These are phyloP conservation scores for Euura lappo DNA, from an alignment of 1,140 invertebrate species.

Conservation along the genomic window DNA sequence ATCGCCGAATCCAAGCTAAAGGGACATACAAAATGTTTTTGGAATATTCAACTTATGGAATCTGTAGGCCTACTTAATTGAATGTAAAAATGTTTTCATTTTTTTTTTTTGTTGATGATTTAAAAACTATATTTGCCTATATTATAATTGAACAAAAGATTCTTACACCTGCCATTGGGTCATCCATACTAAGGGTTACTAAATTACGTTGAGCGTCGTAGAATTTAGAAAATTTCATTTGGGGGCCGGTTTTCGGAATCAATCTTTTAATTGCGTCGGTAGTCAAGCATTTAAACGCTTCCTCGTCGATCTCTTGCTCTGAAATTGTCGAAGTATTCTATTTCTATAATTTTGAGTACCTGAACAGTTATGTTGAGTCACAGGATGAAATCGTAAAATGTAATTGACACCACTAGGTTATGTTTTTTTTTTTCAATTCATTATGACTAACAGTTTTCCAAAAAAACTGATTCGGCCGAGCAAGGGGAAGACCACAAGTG, in stretches of 20 bases:
- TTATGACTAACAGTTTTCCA: neutral
- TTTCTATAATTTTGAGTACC: neutral
- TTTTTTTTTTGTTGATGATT: neutral
- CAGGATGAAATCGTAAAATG: neutral
- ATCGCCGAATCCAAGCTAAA: too few species aligned
- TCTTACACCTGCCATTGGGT: neutral
- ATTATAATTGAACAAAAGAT: conserved; percentile 1
- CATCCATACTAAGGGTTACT: neutral
- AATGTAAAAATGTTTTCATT: neutral
- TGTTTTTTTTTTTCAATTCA: neutral
- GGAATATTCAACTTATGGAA: too few species aligned
- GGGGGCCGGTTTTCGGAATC: neutral
- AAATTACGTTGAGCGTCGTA: conserved; percentile 1
- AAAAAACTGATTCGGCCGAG: neutral
- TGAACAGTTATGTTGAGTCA: neutral
- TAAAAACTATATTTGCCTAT: neutral
- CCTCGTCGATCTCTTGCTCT: neutral
- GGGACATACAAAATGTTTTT: too few species aligned
- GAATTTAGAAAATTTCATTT: conserved; percentile 1
- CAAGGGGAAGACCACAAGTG: neutral
- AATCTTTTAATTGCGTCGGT: neutral
- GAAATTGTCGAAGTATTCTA: neutral
- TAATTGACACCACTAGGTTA: neutral
- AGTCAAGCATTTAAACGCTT: neutral
- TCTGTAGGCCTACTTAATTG: too few species aligned